Percentiles rank a stretch among this genome's conserved stretches.
Conservation (phyloP, 2,888 invertebrate genomes). For the Melanostoma scalare region DNA sequence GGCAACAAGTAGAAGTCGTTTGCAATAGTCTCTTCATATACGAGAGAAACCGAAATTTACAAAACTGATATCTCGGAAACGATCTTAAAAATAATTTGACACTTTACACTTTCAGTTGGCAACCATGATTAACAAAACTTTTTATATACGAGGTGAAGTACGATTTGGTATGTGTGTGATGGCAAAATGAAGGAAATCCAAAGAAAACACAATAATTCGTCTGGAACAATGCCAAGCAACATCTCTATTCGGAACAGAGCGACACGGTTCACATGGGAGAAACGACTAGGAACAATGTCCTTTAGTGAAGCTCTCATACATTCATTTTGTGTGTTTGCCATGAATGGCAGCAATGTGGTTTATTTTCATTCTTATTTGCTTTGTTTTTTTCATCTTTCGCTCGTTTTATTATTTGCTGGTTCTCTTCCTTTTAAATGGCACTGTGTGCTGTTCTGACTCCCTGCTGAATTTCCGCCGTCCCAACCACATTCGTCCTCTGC, state of each 20-base stretch:
- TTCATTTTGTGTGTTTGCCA: constrained; percentile 63
- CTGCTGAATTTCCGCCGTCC: constrained; percentile 35
- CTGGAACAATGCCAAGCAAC: constrained; percentile 72
- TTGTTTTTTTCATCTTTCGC: constrained; percentile 6
- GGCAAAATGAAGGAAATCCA: constrained; percentile 53
- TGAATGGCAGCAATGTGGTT: constrained; percentile 61
- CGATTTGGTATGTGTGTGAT: constrained; percentile 12
- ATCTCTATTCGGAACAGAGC: constrained; percentile 49
- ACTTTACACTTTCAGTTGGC: not conserved
- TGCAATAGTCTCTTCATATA: too few species aligned
- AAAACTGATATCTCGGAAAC: too few species aligned
- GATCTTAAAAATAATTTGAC: too few species aligned
- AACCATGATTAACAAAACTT: not conserved
- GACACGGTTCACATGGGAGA: constrained; percentile 63
- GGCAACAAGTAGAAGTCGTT: too few species aligned
- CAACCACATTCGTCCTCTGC: constrained; percentile 13
- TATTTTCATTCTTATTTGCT: constrained; percentile 42
- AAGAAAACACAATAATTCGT: constrained; percentile 70
- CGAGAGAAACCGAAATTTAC: too few species aligned
- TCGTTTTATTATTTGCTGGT: constrained; percentile 20
- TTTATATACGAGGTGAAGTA: not conserved
- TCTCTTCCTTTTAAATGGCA: constrained; percentile 10
- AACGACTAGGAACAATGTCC: constrained; percentile 61
- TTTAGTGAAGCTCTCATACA: constrained; percentile 60
- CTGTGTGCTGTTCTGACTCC: constrained; percentile 22